These are phyloP conservation scores for Halictus quadricinctus DNA, from an alignment of 2,888 invertebrate species.

Conservation along the genomic window DNA sequence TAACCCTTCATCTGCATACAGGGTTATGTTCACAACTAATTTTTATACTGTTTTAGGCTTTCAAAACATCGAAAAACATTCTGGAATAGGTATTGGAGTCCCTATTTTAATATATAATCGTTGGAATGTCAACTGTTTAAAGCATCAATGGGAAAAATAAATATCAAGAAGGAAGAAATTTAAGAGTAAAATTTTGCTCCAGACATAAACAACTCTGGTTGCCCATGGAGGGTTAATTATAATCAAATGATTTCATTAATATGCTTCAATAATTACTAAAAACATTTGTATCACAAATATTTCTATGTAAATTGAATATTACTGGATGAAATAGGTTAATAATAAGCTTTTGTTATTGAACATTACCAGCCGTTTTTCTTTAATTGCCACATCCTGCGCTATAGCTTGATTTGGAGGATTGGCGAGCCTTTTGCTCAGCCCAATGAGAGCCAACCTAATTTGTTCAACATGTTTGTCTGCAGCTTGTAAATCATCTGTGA, in stretches of 20 bases:
- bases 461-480: conserved; percentile 93
- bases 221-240: background rate
- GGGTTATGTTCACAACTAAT: background rate
- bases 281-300: background rate
- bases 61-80: background rate
- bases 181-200: background rate
- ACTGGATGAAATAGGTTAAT: background rate
- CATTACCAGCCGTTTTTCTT: conserved; percentile 87
- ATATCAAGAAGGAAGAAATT: background rate
- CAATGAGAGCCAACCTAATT: conserved; percentile 87
- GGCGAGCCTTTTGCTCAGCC: conserved; percentile 85
- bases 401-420: conserved; percentile 81
- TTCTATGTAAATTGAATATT: background rate
- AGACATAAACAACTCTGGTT: background rate
- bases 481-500: conserved; percentile 91
- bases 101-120: background rate
- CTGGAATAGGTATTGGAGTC: background rate
- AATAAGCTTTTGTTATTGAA: background rate
- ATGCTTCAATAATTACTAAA: background rate
- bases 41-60: background rate
- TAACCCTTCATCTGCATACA: background rate
- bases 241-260: background rate
- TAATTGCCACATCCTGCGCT: conserved; percentile 86
- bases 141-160: background rate
- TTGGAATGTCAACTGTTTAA: background rate